Percentiles rank a stretch among this genome's conserved stretches.
Evolutionary conservation across 2,888 invertebrate species (phyloP).

Genomic region (Eupithecia vulgata): DNA sequence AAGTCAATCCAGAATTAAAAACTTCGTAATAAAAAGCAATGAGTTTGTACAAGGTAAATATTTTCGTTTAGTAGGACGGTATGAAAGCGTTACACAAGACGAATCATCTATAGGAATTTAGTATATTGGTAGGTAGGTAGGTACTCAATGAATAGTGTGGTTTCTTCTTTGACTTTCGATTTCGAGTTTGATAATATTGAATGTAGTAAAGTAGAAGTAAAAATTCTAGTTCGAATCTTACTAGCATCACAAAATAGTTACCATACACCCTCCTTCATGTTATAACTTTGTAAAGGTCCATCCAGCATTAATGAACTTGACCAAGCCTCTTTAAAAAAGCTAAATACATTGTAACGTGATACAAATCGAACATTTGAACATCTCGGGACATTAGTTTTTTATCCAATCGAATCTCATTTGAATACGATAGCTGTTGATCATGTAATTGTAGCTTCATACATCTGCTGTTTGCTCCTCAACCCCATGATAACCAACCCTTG

Average conservation of each 20-base stretch:
- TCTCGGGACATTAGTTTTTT: constrained; percentile 42
- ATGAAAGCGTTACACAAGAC: background rate
- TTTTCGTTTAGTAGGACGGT: background rate
- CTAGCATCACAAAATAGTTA: background rate
- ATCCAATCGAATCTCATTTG: constrained; percentile 66
- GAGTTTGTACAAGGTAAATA: constrained; percentile 11
- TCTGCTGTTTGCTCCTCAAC: constrained; percentile 76
- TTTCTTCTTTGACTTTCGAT: constrained; percentile 4
- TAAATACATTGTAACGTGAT: constrained; percentile 16
- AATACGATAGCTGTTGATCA: constrained; percentile 78
- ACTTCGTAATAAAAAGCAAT: constrained; percentile 24
- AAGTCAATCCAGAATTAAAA: constrained; percentile 1
- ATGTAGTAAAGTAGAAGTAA: background rate
- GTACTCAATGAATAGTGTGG: background rate
- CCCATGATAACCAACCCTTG: constrained; percentile 68
- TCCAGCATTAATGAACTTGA: background rate
- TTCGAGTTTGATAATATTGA: background rate
- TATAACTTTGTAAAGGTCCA: background rate
- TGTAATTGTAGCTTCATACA: constrained; percentile 77
- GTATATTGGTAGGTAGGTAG: background rate
- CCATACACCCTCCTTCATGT: background rate
- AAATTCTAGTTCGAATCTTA: background rate
- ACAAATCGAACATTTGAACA: constrained; percentile 21
- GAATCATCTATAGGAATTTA: background rate
- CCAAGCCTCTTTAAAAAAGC: background rate